These are phyloP conservation scores for Pararge aegeria DNA, from an alignment of 1,140 invertebrate species.

Conservation along the genomic window DNA sequence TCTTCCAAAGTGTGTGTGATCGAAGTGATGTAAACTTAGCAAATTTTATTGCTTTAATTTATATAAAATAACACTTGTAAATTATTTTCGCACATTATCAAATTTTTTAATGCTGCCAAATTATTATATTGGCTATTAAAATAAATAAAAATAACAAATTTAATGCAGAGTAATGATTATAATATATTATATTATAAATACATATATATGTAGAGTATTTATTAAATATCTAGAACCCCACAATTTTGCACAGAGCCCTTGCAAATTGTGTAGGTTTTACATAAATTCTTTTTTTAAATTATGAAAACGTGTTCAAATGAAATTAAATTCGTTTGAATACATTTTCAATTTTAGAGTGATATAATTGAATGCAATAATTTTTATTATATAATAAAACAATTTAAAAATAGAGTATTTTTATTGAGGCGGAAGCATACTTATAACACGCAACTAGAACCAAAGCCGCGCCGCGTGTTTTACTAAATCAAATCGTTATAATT, in stretches of 20 bases:
- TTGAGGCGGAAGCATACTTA: neutral
- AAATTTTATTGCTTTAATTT: conserved; percentile 21
- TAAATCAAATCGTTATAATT: too few relatives aligned
- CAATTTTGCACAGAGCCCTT: conserved; percentile 63
- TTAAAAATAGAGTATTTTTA: conserved; percentile 27
- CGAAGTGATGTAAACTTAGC: conserved; percentile 31
- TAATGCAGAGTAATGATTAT: conserved; percentile 52
- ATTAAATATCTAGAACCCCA: conserved; percentile 40
- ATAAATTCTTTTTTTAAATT: conserved; percentile 18
- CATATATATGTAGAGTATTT: too few relatives aligned
- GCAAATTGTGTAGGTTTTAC: conserved; percentile 54
- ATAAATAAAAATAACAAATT: conserved; percentile 8
- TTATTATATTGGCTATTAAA: conserved; percentile 14
- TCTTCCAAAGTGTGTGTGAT: conserved; percentile 75
- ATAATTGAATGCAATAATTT: conserved; percentile 57
- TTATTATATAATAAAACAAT: conserved; percentile 29
- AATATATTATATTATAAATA: neutral
- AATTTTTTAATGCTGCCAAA: conserved; percentile 9
- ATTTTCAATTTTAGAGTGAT: conserved; percentile 21
- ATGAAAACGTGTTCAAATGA: conserved; percentile 22
- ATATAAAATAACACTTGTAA: conserved; percentile 15
- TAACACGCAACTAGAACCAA: too few relatives aligned
- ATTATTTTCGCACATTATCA: conserved; percentile 10
- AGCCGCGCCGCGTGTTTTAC: too few relatives aligned
- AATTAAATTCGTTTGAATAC: conserved; percentile 15